A percentile compares a stretch with the other conserved stretches of the same genome.
These are phyloP conservation scores for Psilopogon haemacephalus DNA, from an alignment of 2,113 vertebrate genomes.

Conservation along the genomic window DNA sequence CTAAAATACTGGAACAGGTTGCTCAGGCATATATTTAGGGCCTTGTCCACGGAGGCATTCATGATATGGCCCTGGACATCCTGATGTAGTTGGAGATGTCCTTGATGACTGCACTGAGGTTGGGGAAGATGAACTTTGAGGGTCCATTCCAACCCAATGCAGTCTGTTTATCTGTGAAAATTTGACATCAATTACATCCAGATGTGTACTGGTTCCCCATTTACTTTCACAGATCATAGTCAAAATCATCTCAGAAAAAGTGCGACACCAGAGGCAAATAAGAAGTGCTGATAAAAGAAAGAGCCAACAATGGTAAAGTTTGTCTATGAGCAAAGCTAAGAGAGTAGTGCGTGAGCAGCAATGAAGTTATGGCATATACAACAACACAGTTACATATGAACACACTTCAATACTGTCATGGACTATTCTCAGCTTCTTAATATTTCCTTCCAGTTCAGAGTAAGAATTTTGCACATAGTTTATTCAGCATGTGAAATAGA, in stretches of 20 bases:
- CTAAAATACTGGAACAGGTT: too few relatives aligned
- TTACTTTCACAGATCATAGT: neutral
- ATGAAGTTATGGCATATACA: neutral
- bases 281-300: neutral
- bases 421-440: neutral
- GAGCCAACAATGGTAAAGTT: neutral
- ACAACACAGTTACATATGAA: neutral
- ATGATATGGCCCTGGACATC: too few relatives aligned
- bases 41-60: too few relatives aligned
- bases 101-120: too few relatives aligned
- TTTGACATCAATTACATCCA: fast-evolving
- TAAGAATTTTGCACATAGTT: neutral
- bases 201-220: neutral
- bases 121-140: too few relatives aligned
- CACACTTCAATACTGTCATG: neutral
- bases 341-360: neutral
- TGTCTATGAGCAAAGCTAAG: neutral
- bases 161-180: too few relatives aligned
- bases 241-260: neutral
- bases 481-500: neutral
- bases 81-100: too few relatives aligned
- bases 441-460: neutral
- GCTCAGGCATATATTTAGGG: too few relatives aligned
- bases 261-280: neutral
- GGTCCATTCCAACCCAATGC: too few relatives aligned